phyloP scores from a whole-genome alignment of 2,888 invertebrate species.

The Drosophila ustulata region DNA sequence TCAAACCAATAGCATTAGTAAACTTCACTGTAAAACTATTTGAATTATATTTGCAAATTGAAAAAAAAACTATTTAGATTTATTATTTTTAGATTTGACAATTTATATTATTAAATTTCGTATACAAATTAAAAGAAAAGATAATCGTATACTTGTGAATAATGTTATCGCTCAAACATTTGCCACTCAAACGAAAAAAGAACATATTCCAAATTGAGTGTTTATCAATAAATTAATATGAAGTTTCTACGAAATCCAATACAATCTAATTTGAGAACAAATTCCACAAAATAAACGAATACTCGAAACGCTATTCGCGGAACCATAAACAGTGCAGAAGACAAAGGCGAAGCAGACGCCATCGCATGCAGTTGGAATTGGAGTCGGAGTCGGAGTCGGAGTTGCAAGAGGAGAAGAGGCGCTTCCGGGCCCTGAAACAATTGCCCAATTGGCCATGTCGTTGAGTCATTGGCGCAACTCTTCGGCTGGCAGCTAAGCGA shows the following conservation, averaged over 20 bases:
- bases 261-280: no score
- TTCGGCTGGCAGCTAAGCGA: not conserved
- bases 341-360: not conserved
- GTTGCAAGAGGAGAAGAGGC: constrained; percentile 13
- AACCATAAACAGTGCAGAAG: not conserved
- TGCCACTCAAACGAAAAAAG: no score
- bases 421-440: constrained; percentile 49
- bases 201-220: not conserved
- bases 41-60: no score
- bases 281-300: no score
- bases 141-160: no score
- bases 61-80: no score
- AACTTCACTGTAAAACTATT: no score
- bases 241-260: no score
- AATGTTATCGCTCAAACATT: not conserved
- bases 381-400: constrained; percentile 1
- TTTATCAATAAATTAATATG: not conserved
- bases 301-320: not conserved
- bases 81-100: no score
- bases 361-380: not conserved
- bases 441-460: constrained; percentile 51
- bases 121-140: no score
- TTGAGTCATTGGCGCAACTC: constrained; percentile 27
- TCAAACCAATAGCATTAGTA: no score
- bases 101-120: no score